Conservation (phyloP, 2,797 vertebrate genomes). For the Podargus strigoides region DNA sequence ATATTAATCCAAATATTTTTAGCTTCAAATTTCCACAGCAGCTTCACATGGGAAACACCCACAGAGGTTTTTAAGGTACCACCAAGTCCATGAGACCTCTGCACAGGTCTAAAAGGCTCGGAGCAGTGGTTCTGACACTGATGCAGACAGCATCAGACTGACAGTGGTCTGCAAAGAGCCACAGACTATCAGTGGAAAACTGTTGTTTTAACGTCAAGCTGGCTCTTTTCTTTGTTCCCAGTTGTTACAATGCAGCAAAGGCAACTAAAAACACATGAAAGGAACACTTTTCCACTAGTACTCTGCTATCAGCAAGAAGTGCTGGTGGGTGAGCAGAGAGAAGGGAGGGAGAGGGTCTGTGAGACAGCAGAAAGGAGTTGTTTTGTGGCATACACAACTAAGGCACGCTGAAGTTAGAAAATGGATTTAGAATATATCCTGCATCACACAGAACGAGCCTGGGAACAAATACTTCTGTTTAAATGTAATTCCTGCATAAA, state of each 20-base stretch:
- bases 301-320: neutral
- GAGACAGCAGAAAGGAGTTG: neutral
- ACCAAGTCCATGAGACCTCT: fast-evolving
- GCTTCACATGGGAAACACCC: neutral
- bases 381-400: fast-evolving
- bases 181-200: neutral
- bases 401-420: neutral
- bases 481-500: conserved; percentile 57
- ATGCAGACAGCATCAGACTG: fast-evolving
- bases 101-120: neutral
- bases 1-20: neutral
- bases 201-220: fast-evolving
- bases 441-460: neutral
- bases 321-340: neutral
- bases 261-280: neutral
- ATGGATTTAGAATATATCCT: neutral
- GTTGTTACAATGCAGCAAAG: neutral
- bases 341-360: neutral
- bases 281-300: neutral
- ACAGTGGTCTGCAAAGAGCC: fast-evolving
- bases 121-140: neutral
- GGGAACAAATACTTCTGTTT: neutral
- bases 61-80: fast-evolving
- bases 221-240: neutral
- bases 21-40: neutral